Evolutionary conservation across 2,888 invertebrate species (phyloP).

Genomic region (Drosophila phalerata): DNA sequence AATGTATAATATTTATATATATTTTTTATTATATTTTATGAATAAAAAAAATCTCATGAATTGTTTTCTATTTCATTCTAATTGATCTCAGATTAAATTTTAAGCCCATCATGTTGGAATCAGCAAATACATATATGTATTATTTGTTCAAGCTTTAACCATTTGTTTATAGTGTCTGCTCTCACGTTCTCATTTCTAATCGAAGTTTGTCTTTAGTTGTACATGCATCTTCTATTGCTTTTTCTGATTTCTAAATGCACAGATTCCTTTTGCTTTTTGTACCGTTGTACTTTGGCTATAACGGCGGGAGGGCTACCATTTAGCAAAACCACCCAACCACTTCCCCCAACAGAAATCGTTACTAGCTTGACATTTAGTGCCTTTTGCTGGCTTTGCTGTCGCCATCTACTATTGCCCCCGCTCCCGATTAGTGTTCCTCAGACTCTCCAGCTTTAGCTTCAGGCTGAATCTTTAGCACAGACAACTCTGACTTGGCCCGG

Average conservation of each 20-base stretch:
- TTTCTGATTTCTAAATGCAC: constrained; percentile 50
- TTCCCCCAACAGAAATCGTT: constrained; percentile 53
- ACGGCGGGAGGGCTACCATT: constrained; percentile 11
- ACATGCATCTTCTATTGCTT: constrained; percentile 31
- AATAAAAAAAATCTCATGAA: too few relatives aligned
- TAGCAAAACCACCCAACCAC: constrained; percentile 7
- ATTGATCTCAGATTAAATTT: background rate
- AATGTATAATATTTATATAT: background rate
- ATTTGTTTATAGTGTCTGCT: constrained; percentile 3
- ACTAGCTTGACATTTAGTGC: constrained; percentile 75
- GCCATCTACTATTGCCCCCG: background rate
- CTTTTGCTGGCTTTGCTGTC: constrained; percentile 56
- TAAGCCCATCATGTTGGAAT: background rate
- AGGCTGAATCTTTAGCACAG: constrained; percentile 53
- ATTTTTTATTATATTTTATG: background rate
- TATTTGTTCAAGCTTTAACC: background rate
- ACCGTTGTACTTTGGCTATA: constrained; percentile 28
- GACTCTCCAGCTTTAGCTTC: constrained; percentile 39
- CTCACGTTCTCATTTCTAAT: constrained; percentile 26
- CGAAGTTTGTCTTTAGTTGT: constrained; percentile 25
- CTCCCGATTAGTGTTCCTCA: constrained; percentile 9
- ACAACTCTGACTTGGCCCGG: constrained; percentile 36
- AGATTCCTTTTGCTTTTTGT: constrained; percentile 39
- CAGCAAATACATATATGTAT: background rate
- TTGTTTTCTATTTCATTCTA: background rate